A percentile compares a stretch with the other conserved stretches of the same genome.
These are phyloP conservation scores for Taenioides sp. DNA, from an alignment of 2,797 vertebrate genomes.

Conservation along the genomic window DNA sequence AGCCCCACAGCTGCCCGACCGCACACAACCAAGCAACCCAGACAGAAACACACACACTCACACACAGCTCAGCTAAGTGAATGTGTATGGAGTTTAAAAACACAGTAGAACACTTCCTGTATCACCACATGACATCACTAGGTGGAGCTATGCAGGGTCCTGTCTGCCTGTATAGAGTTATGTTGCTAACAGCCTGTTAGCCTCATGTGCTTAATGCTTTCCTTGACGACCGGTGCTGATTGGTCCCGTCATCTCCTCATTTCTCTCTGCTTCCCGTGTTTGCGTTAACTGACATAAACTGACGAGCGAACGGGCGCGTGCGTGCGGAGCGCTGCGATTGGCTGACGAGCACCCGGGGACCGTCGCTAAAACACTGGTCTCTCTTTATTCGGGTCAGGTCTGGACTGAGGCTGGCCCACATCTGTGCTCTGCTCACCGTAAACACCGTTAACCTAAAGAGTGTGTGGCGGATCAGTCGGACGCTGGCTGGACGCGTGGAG, in stretches of 20 bases:
- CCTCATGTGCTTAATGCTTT: not conserved
- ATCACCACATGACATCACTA: no score
- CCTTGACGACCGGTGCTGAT: slow-evolving; percentile 17
- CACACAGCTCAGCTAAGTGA: no score
- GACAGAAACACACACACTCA: no score
- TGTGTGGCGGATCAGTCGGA: not conserved
- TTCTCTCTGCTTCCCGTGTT: not conserved
- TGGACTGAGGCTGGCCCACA: no score
- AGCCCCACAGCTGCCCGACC: no score
- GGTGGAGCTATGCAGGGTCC: no score
- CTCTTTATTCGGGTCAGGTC: slow-evolving; percentile 51
- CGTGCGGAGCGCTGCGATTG: slow-evolving; percentile 24
- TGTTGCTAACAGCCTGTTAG: no score
- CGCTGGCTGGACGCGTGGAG: not conserved
- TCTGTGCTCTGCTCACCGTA: not conserved
- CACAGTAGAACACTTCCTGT: no score
- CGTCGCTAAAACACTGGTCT: slow-evolving; percentile 44
- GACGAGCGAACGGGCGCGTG: slow-evolving; percentile 15
- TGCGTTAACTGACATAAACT: slow-evolving; percentile 14
- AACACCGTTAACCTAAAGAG: not conserved
- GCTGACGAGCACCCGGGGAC: slow-evolving; percentile 54
- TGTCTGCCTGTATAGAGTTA: no score
- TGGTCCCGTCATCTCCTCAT: slow-evolving; percentile 14
- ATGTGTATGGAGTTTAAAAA: no score
- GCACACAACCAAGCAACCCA: no score